Conservation (phyloP, 2,113 vertebrate genomes). For the Echinops telfairi region DNA sequence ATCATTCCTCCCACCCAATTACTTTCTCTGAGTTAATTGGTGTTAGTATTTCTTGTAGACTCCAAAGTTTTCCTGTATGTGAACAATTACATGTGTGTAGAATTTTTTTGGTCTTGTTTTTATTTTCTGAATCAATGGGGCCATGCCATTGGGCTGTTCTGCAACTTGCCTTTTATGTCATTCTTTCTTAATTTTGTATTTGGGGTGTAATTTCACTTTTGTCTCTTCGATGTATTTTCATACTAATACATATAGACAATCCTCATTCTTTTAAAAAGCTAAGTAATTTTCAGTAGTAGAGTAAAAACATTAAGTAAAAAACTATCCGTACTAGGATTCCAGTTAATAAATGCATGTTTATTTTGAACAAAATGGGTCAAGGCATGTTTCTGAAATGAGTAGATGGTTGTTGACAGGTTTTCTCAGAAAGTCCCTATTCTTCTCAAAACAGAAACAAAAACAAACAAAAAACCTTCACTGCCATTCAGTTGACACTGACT, state of each 20-base stretch:
- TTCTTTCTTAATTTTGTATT: not conserved
- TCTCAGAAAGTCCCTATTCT: no score
- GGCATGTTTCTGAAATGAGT: no score
- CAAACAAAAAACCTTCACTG: no score
- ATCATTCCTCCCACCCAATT: fast-evolving
- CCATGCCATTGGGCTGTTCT: not conserved
- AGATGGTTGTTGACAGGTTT: no score
- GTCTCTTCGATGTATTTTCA: not conserved
- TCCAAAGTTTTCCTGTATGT: not conserved
- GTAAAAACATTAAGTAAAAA: not conserved
- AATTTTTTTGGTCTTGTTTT: not conserved
- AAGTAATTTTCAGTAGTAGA: not conserved
- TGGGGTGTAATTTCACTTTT: not conserved
- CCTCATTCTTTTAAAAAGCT: not conserved
- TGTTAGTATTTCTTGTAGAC: not conserved
- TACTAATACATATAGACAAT: not conserved
- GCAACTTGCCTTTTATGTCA: not conserved
- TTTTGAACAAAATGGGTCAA: no score
- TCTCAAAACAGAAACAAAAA: no score
- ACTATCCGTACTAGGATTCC: no score
- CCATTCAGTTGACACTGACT: no score
- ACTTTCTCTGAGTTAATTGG: not conserved
- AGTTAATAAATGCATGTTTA: no score
- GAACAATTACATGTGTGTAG: no score
- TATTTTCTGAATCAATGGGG: not conserved